Evolutionary conservation across 2,797 vertebrate species (phyloP), one percentile per base, ranked within the genome.

Genomic region (Pelodytes ibericus): DNA sequence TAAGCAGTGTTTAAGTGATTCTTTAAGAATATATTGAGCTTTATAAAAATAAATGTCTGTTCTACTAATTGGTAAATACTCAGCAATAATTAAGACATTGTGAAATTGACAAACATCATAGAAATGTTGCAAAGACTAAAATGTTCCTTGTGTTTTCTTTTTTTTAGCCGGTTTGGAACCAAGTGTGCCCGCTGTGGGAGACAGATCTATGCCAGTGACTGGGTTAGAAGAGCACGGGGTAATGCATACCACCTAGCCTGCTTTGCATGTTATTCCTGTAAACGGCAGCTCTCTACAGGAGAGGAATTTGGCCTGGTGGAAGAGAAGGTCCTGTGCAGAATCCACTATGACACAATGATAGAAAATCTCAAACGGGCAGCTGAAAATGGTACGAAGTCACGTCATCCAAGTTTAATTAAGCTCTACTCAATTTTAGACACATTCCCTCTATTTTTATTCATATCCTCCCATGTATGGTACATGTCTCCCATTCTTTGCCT

Each of bases 311-410:
- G 97, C 29, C 81, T 99, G 87, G 96, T 99, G 76, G 97, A 99
- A 88, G 98, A 99, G 81, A 98, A 99, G 88, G 97, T 99, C 79
- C 92, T 99, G 71, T 99, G 98, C 82, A 90, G 97, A 84, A 97
- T 98, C 83, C 98, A 99, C 89, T 99, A 99, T 0, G 97, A 99
- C 93, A 99, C 96, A 85, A 99, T 99, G 96, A 95, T 99, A 75
- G 98, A 99, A 88, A 99, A 99, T 90, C 96, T 99, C 83, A 99
- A 98, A 83, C 88, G 97, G 16, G 98, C 97, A 0, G 98, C 98
- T 0, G 98, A 99, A 89, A 99, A 95, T 2, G 98, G 97, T 99
- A 93, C 22, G 92, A 53, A 65, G 69, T 5, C 24, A 10, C 27
- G 51, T 25, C 29, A 0, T 4, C 22, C 29, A 22, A 2, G 10